phyloP scores from a whole-genome alignment of 92 coral and sea anemone species.

The Epizoanthus rinbou region DNA sequence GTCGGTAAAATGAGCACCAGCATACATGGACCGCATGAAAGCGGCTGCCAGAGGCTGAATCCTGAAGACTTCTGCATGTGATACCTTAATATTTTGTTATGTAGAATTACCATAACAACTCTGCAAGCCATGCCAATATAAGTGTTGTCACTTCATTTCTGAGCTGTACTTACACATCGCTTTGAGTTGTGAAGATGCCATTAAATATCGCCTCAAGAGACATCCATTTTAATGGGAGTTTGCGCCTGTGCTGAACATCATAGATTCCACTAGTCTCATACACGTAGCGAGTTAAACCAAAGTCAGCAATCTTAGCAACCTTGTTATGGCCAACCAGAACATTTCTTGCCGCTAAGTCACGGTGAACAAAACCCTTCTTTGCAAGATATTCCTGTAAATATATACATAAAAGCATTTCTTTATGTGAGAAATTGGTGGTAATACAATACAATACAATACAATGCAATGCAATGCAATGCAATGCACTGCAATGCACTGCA shows the following conservation, averaged over 20 bases:
- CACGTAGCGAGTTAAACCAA: conserved; percentile 83
- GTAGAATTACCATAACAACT: too few relatives aligned
- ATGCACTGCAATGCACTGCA: too few relatives aligned
- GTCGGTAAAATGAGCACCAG: too few relatives aligned
- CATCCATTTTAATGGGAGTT: conserved; percentile 87
- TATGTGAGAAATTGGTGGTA: background rate
- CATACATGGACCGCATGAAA: too few relatives aligned
- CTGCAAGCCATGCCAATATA: too few relatives aligned
- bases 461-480: too few relatives aligned
- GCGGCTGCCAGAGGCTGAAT: too few relatives aligned
- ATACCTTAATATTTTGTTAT: too few relatives aligned
- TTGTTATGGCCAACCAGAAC: conserved; percentile 78
- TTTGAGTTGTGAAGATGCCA: conserved; percentile 69
- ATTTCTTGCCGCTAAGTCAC: conserved; percentile 89
- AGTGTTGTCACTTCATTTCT: too few relatives aligned
- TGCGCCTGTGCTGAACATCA: conserved; percentile 66
- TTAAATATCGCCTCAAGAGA: conserved; percentile 84
- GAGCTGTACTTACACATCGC: conserved; percentile 71
- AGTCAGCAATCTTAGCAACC: conserved; percentile 81
- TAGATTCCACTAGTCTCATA: conserved; percentile 67
- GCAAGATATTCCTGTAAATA: conserved; percentile 68
- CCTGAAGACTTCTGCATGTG: too few relatives aligned
- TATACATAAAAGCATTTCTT: background rate
- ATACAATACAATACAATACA: background rate
- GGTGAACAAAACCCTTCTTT: conserved; percentile 81